phyloP scores from a whole-genome alignment of 2,113 vertebrate species.

The Chelonoidis abingdonii region DNA sequence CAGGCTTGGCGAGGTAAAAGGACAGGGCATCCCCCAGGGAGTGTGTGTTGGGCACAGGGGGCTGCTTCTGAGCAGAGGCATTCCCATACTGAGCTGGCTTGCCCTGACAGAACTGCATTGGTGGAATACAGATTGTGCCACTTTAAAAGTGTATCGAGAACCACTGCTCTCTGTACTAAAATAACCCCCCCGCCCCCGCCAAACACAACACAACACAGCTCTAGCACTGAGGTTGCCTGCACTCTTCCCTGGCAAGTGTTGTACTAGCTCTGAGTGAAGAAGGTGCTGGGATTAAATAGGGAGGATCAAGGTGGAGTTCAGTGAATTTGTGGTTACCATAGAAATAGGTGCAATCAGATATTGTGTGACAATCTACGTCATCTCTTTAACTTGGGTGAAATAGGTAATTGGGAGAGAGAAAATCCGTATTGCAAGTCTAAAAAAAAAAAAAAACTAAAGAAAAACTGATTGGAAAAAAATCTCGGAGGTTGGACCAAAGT shows the following conservation, averaged over 20 bases:
- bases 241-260: neutral
- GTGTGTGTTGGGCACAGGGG: neutral
- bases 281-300: neutral
- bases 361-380: neutral
- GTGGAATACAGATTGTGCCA: fast-evolving
- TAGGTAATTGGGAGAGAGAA: neutral
- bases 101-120: neutral
- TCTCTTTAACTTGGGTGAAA: neutral
- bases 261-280: neutral
- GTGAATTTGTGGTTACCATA: neutral
- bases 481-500: neutral
- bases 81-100: neutral
- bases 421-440: neutral
- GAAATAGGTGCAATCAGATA: neutral
- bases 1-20: neutral
- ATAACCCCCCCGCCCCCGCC: fast-evolving
- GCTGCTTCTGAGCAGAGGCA: neutral
- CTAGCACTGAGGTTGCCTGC: neutral
- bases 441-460: neutral
- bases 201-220: neutral
- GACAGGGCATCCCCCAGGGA: neutral
- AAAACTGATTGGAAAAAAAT: neutral
- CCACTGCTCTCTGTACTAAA: neutral
- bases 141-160: neutral
- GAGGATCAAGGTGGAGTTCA: neutral